Percentiles rank a stretch among this genome's conserved stretches.
phyloP scores from a whole-genome alignment of 2,113 vertebrate genomes.

The Sclerurus mexicanus region DNA sequence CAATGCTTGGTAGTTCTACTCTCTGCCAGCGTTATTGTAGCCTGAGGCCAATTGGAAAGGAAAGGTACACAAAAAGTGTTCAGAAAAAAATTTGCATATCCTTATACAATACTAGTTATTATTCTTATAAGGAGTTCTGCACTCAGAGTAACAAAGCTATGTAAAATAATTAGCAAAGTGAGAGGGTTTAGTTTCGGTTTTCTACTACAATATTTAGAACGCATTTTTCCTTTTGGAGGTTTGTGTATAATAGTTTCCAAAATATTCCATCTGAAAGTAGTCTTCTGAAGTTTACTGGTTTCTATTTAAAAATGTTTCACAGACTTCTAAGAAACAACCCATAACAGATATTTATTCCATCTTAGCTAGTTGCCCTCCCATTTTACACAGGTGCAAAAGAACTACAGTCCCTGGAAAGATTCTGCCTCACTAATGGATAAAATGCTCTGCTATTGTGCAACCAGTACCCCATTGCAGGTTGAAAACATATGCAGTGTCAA shows the following conservation, averaged over 20 bases:
- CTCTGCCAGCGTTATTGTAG: not conserved
- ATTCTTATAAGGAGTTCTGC: not conserved
- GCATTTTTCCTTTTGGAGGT: fast-evolving
- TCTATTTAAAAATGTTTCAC: not conserved
- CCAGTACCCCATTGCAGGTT: fast-evolving
- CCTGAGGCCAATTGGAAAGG: not conserved
- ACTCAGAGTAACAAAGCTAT: not conserved
- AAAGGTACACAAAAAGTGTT: not conserved
- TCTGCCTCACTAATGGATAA: not conserved
- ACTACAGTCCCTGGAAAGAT: not conserved
- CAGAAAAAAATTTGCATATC: not conserved
- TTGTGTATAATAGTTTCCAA: not conserved
- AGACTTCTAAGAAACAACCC: not conserved
- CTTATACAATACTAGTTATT: not conserved
- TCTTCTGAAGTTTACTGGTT: not conserved
- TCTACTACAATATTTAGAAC: not conserved
- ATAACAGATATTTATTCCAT: not conserved
- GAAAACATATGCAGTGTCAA: not conserved
- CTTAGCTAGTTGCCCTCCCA: not conserved
- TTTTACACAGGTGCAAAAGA: not conserved
- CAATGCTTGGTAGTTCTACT: not conserved
- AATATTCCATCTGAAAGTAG: not conserved
- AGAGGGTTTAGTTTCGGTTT: fast-evolving
- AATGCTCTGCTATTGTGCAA: not conserved
- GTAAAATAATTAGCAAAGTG: not conserved